Conservation (phyloP, 1,140 invertebrate genomes). For the Ephestia elutella region DNA sequence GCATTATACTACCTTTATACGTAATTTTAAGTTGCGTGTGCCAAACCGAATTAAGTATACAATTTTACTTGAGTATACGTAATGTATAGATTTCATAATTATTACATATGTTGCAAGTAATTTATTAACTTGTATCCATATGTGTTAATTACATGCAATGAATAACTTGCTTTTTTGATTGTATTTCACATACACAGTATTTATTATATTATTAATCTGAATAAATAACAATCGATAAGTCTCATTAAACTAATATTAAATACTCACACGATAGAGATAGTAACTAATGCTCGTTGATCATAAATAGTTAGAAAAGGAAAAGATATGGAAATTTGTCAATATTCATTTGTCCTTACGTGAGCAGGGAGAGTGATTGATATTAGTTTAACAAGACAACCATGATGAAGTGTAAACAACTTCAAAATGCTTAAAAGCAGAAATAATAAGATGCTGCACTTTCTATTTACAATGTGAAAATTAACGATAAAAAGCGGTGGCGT, state of each 20-base stretch:
- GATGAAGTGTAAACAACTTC: background rate
- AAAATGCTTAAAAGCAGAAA: conserved; percentile 28
- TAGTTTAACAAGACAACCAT: background rate
- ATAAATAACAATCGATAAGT: background rate
- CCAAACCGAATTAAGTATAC: background rate
- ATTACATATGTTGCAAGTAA: background rate
- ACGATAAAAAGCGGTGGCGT: conserved; percentile 22
- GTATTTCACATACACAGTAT: background rate
- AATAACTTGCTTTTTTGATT: background rate
- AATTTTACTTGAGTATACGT: too few relatives aligned
- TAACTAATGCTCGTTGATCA: too few relatives aligned
- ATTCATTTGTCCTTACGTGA: background rate
- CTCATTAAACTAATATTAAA: background rate
- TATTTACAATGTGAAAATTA: conserved; percentile 17
- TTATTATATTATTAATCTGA: too few relatives aligned
- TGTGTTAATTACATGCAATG: background rate
- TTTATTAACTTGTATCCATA: background rate
- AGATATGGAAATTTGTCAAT: background rate
- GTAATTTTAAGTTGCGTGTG: background rate
- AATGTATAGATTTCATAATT: too few relatives aligned
- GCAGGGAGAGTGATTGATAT: background rate
- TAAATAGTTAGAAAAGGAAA: background rate
- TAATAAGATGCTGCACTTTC: conserved; percentile 26
- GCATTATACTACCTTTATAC: background rate
- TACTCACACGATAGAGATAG: background rate